Evolutionary conservation across 2,888 invertebrate genomes (phyloP), one percentile per base, ranked within the genome.

Genomic region (Cistogaster globosa): DNA sequence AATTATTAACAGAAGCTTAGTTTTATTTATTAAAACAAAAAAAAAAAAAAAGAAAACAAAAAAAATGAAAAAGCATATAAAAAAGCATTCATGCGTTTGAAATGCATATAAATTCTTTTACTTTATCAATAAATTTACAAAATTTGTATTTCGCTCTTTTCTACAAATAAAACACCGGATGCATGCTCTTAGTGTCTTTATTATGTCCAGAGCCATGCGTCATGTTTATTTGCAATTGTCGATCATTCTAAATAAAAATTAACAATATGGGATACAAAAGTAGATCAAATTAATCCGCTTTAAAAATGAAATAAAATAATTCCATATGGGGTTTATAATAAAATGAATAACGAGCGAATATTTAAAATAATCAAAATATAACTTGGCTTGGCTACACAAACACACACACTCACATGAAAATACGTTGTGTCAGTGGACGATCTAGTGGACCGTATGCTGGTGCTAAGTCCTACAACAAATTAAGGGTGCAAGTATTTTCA

Each of bases 201-300:
- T 72, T 67, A 38, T 76, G 63, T 20, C 48, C 69, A 76, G 65
- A 7, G 67, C 8, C 75, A 18, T 57, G 57, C 38, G 51, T 20
- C 62, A 63, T 48, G 18, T 81, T 67, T 45, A 48, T 18, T 60
- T 60, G 6, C 26, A 8, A 58, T 48, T 65, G 26, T 48, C 36
- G 45, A 63, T 32, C 42, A 69, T 38, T 6, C 51, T 51, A 65
- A 57, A 75, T 22, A 18, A 45, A 8, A 57, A 69, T 22, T 55
- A 72, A 42, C n/a, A 22, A 63, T 38, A 62, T 75, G 20, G 8
- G 32, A 76, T 57, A 71, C 26, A 77, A 78, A 62, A 78, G 53
- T 42, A 79, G 72, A 84, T 88, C 88, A 88, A 91, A 90, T 90
- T 91, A 90, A 90, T 90, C 90, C 90, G 89, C 91, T 90, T 91